Conservation (phyloP, 2,797 vertebrate species). For the Dallia pectoralis region DNA sequence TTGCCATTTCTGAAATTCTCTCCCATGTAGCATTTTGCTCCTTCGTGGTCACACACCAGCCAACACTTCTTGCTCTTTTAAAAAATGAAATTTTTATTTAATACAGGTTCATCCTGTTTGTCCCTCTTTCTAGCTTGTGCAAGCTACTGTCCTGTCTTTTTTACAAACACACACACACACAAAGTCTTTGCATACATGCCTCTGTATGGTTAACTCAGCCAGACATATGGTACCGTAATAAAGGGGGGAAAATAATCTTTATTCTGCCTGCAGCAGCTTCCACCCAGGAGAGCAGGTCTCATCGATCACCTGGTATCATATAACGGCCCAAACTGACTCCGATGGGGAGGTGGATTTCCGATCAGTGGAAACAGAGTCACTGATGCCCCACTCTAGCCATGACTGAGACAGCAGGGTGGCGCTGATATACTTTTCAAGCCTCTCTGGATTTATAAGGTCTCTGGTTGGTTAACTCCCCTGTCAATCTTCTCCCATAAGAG, state of each 20-base stretch:
- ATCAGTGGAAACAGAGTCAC: not conserved
- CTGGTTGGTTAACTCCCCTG: not conserved
- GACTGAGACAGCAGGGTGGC: not conserved
- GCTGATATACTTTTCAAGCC: not conserved
- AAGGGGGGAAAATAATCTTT: not conserved
- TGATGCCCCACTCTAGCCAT: not conserved
- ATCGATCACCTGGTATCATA: conserved; percentile 4
- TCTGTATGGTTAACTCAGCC: not conserved
- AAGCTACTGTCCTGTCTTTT: not conserved
- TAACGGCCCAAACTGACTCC: not conserved
- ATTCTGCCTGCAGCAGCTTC: not conserved
- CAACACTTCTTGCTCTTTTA: too few relatives aligned
- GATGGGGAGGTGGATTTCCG: not conserved
- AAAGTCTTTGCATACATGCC: not conserved
- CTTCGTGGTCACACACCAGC: too few relatives aligned
- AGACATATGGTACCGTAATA: not conserved
- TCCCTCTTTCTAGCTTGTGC: not conserved
- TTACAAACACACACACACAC: not conserved
- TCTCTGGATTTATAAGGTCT: not conserved
- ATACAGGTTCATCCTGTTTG: not conserved
- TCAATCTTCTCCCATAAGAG: not conserved
- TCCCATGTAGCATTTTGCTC: too few relatives aligned
- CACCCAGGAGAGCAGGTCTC: not conserved
- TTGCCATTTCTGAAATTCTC: too few relatives aligned
- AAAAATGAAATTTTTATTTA: too few relatives aligned